Evolutionary conservation across 2,888 invertebrate species (phyloP).

Genomic region (Endomychus coccineus): DNA sequence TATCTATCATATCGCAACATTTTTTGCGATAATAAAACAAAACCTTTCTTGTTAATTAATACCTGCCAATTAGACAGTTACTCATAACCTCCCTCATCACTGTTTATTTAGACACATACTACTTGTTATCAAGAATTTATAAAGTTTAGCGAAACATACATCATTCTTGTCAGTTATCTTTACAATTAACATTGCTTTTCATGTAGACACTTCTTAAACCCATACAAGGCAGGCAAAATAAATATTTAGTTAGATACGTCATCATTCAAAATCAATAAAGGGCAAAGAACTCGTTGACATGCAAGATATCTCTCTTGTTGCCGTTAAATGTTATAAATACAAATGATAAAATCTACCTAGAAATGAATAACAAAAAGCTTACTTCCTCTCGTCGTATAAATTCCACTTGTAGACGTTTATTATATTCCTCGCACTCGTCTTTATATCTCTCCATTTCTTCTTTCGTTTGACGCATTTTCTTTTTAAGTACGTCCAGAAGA

Average conservation of each 20-base stretch:
- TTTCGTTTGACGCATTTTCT: slow-evolving; percentile 99
- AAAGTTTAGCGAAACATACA: no score
- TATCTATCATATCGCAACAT: no score
- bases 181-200: no score
- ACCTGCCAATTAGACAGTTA: no score
- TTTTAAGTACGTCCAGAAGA: slow-evolving; percentile 94
- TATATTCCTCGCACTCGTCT: slow-evolving; percentile 94
- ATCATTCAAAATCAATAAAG: slow-evolving; percentile 15
- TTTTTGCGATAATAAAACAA: no score
- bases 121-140: no score
- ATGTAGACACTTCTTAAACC: no score
- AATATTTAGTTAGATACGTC: slow-evolving; percentile 15
- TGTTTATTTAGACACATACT: no score
- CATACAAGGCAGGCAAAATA: slow-evolving; percentile 10
- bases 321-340: neutral
- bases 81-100: no score
- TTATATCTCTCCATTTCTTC: slow-evolving; percentile 98
- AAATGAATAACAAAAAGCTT: slow-evolving; percentile 45
- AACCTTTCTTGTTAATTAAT: no score
- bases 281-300: neutral
- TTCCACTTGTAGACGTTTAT: slow-evolving; percentile 91
- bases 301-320: neutral
- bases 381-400: slow-evolving; percentile 97
- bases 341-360: neutral
- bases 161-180: no score